Evolutionary conservation across 2,888 invertebrate genomes (phyloP).

Genomic region (Ecdyonurus torrentis): DNA sequence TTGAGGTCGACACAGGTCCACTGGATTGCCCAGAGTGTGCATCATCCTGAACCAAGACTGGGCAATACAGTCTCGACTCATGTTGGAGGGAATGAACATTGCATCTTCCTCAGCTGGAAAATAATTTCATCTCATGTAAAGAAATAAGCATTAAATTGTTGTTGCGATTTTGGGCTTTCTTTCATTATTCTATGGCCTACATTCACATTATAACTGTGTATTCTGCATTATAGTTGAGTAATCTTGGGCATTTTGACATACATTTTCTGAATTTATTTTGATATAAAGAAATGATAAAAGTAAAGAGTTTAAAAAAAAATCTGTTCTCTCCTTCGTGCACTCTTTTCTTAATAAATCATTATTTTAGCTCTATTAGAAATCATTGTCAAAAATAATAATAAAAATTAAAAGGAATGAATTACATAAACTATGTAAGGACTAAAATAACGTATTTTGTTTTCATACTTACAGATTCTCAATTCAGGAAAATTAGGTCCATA

Average conservation of each 20-base stretch:
- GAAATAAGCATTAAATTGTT: not conserved
- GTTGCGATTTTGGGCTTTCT: not conserved
- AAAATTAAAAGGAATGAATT: not conserved
- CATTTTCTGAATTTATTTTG: not conserved
- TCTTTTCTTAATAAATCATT: no score
- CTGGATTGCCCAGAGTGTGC: constrained; percentile 88
- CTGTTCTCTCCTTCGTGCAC: not conserved
- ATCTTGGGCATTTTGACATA: not conserved
- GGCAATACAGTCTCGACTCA: constrained; percentile 77
- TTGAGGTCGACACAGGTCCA: constrained; percentile 74
- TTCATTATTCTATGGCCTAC: no score
- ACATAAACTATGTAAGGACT: not conserved
- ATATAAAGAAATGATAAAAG: no score
- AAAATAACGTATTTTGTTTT: not conserved
- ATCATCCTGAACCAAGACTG: constrained; percentile 94
- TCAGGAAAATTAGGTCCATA: constrained; percentile 74
- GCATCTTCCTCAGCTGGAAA: constrained; percentile 66
- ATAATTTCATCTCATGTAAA: constrained; percentile 8
- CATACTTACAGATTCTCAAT: constrained; percentile 51
- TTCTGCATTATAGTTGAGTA: not conserved
- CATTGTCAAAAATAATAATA: not conserved
- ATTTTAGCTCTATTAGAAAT: not conserved
- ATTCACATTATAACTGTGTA: not conserved
- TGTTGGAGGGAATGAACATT: constrained; percentile 61
- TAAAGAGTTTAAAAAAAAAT: not conserved